Conservation (phyloP, 2,113 vertebrate species). For the Glaucomys volans region DNA sequence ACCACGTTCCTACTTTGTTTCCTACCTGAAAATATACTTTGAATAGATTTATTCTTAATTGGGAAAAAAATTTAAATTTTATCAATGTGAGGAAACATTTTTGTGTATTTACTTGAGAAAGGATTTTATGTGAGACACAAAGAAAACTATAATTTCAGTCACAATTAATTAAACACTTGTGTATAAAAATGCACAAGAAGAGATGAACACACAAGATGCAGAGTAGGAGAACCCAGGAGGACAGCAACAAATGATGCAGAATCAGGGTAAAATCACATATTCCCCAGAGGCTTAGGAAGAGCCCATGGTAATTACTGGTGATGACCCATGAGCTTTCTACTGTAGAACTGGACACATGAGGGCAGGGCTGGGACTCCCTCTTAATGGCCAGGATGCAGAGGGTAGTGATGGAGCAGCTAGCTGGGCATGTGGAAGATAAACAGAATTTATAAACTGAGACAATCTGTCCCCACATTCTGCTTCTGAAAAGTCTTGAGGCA, state of each 20-base stretch:
- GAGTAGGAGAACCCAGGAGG: neutral
- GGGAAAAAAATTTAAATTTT: neutral
- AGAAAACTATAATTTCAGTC: no score
- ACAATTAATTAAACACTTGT: no score
- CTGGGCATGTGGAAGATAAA: rapidly evolving
- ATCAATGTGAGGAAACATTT: no score
- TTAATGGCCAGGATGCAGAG: rapidly evolving
- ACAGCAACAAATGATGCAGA: neutral
- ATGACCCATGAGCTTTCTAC: rapidly evolving
- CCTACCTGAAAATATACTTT: neutral
- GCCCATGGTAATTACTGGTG: neutral
- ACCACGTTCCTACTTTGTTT: neutral
- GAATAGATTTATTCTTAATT: neutral
- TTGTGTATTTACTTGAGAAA: no score
- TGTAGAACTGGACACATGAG: neutral
- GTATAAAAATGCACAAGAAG: no score
- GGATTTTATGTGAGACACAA: no score
- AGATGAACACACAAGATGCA: neutral
- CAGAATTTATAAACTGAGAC: neutral
- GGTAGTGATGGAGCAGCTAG: no score
- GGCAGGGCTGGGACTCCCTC: neutral
- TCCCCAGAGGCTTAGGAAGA: neutral
- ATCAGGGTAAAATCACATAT: neutral
- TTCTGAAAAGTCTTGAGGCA: neutral
- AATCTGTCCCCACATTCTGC: neutral